A percentile compares a stretch with the other conserved stretches of the same genome.
These are phyloP conservation scores for Amblyornis subalaris DNA, from an alignment of 2,113 vertebrate species.

Conservation along the genomic window DNA sequence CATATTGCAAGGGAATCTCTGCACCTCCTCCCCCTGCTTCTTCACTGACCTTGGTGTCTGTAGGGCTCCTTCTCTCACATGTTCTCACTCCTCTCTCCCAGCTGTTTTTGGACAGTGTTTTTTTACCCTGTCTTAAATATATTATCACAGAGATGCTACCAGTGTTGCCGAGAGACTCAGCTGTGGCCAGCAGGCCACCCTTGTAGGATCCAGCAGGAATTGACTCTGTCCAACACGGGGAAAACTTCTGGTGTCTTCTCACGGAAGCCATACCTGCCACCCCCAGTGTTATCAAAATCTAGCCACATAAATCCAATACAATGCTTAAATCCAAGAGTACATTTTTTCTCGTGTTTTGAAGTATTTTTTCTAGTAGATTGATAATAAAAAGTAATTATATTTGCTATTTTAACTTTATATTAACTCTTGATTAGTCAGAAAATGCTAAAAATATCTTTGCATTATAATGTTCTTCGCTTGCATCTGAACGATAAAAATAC, in stretches of 20 bases:
- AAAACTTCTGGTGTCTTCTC: not conserved
- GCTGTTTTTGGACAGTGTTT: not conserved
- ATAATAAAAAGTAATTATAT: not conserved
- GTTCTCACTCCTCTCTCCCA: not conserved
- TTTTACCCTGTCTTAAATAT: not conserved
- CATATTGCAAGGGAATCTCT: not conserved
- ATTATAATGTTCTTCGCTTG: not conserved
- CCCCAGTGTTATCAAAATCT: not conserved
- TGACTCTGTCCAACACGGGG: fast-evolving
- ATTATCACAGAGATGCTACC: not conserved
- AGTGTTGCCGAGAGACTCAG: not conserved
- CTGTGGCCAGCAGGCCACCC: fast-evolving
- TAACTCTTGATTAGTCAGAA: not conserved
- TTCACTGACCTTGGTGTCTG: fast-evolving
- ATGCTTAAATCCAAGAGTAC: not conserved
- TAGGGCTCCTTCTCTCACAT: not conserved
- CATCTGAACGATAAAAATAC: not conserved
- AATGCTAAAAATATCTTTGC: not conserved
- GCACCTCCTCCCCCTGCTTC: not conserved
- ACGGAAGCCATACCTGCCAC: not conserved
- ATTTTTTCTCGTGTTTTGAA: not conserved
- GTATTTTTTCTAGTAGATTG: not conserved
- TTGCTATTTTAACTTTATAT: not conserved
- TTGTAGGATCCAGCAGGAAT: not conserved
- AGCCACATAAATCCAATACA: not conserved